A percentile compares a stretch with the other conserved stretches of the same genome.
These are phyloP conservation scores for Metridium senile DNA, from an alignment of 92 coral and sea anemone species.

Conservation along the genomic window DNA sequence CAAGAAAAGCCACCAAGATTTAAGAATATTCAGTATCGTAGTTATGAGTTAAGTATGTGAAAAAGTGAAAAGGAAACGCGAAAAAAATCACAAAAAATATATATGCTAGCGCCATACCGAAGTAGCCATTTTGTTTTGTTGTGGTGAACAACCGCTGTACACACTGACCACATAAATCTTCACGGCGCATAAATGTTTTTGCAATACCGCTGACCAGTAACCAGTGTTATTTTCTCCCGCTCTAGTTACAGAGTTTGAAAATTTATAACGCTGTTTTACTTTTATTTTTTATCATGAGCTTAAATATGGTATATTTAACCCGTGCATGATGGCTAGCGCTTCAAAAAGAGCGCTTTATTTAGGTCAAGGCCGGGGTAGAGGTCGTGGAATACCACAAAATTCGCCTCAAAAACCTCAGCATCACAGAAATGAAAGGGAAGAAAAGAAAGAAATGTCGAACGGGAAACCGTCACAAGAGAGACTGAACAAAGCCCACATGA, in stretches of 20 bases:
- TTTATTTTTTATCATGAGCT: background rate
- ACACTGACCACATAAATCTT: background rate
- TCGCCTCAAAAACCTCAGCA: conserved; percentile 7
- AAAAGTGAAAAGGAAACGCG: background rate
- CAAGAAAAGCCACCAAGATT: no score
- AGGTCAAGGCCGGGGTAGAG: conserved; percentile 96
- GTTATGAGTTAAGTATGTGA: no score
- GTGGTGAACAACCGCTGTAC: conserved; percentile 17
- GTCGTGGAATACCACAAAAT: conserved; percentile 40
- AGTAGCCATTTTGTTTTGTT: conserved; percentile 54
- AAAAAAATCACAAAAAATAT: background rate
- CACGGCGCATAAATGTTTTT: background rate
- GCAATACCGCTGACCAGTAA: background rate
- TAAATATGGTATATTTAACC: background rate
- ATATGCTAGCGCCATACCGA: conserved; percentile 49
- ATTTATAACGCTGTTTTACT: background rate
- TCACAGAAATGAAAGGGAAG: background rate
- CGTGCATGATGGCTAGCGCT: conserved; percentile 25
- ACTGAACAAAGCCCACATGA: conserved; percentile 70
- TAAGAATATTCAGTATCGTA: no score
- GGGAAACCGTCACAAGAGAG: conserved; percentile 60
- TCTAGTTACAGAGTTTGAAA: no score
- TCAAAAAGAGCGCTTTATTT: conserved; percentile 82
- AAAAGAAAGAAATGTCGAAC: background rate
- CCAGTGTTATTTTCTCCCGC: background rate